These are phyloP conservation scores for Chymomyza caudatula DNA, from an alignment of 2,888 invertebrate genomes.

Conservation along the genomic window DNA sequence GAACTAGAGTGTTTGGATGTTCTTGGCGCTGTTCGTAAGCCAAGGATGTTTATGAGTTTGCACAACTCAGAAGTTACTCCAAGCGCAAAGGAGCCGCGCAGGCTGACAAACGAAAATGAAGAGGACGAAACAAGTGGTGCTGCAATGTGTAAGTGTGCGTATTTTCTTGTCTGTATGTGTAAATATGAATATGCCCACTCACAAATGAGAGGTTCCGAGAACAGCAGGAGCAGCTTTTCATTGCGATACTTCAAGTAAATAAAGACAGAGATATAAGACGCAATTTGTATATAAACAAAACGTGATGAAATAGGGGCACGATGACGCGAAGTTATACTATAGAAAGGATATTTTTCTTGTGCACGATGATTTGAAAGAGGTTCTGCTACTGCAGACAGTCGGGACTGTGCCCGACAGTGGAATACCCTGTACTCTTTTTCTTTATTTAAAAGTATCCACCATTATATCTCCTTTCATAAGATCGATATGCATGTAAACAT, in stretches of 20 bases:
- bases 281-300: background rate
- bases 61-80: conserved; percentile 66
- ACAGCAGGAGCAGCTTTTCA: background rate
- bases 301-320: background rate
- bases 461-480: no score
- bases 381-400: no score
- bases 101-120: background rate
- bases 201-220: background rate
- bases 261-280: background rate
- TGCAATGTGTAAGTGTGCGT: background rate
- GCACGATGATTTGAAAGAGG: no score
- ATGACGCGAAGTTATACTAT: background rate
- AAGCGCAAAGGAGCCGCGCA: conserved; percentile 40
- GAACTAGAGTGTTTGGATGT: background rate
- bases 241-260: conserved; percentile 1
- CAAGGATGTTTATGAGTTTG: conserved; percentile 34
- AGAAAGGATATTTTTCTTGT: background rate
- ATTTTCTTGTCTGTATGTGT: background rate
- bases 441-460: no score
- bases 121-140: background rate
- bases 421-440: no score
- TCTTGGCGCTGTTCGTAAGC: background rate
- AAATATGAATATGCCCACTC: background rate
- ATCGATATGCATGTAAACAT: no score
- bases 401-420: no score